Conservation (phyloP, 2,113 vertebrate species). For the Aphyosemion australe region DNA sequence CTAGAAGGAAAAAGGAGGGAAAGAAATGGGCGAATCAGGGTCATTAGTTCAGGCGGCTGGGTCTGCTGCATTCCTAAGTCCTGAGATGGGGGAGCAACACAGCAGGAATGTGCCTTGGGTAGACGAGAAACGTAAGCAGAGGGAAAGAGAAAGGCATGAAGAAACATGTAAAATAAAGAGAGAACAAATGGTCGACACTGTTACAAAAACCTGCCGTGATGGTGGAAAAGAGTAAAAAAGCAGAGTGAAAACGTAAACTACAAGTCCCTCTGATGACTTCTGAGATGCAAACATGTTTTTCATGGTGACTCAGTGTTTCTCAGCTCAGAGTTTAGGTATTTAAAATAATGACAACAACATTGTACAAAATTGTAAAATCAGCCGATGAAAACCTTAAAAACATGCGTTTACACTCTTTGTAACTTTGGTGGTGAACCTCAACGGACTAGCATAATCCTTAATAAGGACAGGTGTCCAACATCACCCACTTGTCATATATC, state of each 20-base stretch:
- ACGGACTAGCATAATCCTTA: slow-evolving; percentile 50
- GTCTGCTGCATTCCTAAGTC: slow-evolving; percentile 83
- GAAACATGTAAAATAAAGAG: slow-evolving; percentile 70
- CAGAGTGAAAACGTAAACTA: slow-evolving; percentile 53
- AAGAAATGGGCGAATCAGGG: slow-evolving; percentile 78
- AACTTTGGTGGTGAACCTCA: slow-evolving; percentile 48
- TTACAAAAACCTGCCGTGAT: slow-evolving; percentile 45
- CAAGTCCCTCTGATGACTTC: slow-evolving; percentile 36
- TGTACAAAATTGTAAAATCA: slow-evolving; percentile 9
- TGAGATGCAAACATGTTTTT: slow-evolving; percentile 36
- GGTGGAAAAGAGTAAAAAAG: slow-evolving; percentile 62
- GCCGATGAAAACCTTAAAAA: slow-evolving; percentile 13
- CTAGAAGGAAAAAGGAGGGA: slow-evolving; percentile 59
- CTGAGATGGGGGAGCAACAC: slow-evolving; percentile 79
- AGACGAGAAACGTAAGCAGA: slow-evolving; percentile 72
- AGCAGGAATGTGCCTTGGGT: slow-evolving; percentile 79
- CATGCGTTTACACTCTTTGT: slow-evolving; percentile 10
- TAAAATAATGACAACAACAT: not conserved
- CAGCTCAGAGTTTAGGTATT: not conserved
- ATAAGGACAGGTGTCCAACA: slow-evolving; percentile 37
- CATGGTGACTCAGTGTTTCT: not conserved
- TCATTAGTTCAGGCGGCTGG: slow-evolving; percentile 85
- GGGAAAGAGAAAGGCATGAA: slow-evolving; percentile 76
- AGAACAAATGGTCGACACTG: slow-evolving; percentile 52
- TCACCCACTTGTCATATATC: slow-evolving; percentile 50